Evolutionary conservation across 1,140 invertebrate species (phyloP), one percentile per base, ranked within the genome.

Genomic region (Drosophila virilis): DNA sequence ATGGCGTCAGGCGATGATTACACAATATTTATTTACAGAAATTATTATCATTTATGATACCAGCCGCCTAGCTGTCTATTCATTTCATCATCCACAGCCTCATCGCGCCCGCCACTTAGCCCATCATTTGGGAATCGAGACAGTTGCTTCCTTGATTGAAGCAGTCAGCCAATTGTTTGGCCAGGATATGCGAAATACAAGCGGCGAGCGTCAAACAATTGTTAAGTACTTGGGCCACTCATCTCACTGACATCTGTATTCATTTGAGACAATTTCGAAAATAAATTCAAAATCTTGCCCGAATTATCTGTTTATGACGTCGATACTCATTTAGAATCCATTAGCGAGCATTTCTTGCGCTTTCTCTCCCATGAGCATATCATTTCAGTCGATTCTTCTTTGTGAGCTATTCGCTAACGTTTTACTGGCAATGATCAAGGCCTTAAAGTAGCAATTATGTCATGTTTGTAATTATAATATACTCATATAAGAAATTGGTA

Each of bases 1-100:
- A 65, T 78, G 62, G 67, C 62, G 55, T 65, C 58, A 60, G 67
- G 77, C 62, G 38, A 84, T 84, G 81, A 84, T 84, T 84, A 74
- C 78, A 84, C 81, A 84, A 84, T 85, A 84, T 84, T 84, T 84
- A 84, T 84, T 80, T 83, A 84, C 74, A 73, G 48, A 84, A 83
- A 77, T 80, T 84, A 84, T 84, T 84, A 85, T 84, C 81, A 84
- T 84, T 82, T 74, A 80, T 85, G 77, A 71, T 72, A 74, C 46
- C 48, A n/a, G 75, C 61, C 45, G 32, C 9, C 51, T 65, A 51
- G 69, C 60, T 51, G 12, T 45, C 42, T 45, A 45, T 48, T 48
- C 46, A 12, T 17, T 28, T 6, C 46, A 10, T 43, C n/a, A 12
- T 15, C 2, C 40, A 7, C 46, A 12, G 46, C n/a, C 32, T 33